Conservation (phyloP, 1,140 invertebrate genomes). For the Aricia agestis region DNA sequence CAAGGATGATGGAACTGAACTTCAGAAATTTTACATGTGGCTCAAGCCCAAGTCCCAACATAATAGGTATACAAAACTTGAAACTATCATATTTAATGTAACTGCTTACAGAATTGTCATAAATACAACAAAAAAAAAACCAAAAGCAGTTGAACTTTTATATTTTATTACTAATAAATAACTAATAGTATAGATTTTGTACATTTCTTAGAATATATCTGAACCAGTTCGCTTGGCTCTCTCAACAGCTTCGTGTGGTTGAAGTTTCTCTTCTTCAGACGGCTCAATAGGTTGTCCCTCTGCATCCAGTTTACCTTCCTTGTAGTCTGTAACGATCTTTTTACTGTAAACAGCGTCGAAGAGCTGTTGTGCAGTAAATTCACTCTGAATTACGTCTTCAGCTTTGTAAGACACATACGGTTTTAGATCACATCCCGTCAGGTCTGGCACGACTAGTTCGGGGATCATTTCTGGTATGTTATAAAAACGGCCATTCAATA, state of each 20-base stretch:
- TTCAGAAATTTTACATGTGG: too few relatives aligned
- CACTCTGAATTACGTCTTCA: constrained; percentile 83
- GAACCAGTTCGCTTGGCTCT: constrained; percentile 84
- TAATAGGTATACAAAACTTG: too few relatives aligned
- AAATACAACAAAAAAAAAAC: background rate
- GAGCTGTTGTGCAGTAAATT: constrained; percentile 90
- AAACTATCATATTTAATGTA: too few relatives aligned
- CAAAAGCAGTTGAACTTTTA: background rate
- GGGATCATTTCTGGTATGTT: constrained; percentile 92
- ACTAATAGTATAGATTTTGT: background rate
- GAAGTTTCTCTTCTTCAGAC: constrained; percentile 82
- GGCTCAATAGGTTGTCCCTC: constrained; percentile 84
- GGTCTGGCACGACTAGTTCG: constrained; percentile 93
- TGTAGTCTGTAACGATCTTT: constrained; percentile 89
- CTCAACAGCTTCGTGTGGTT: constrained; percentile 82
- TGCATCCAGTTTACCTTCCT: constrained; percentile 81
- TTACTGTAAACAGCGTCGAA: constrained; percentile 89
- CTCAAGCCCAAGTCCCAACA: too few relatives aligned
- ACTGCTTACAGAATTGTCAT: too few relatives aligned
- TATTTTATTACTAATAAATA: constrained; percentile 14
- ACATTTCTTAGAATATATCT: constrained; percentile 81
- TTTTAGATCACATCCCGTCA: constrained; percentile 88
- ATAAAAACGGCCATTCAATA: constrained; percentile 77
- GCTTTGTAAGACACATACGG: constrained; percentile 95
- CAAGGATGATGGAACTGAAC: too few relatives aligned